Evolutionary conservation across 2,888 invertebrate species (phyloP).

Genomic region (Lasioglossum villosulum): DNA sequence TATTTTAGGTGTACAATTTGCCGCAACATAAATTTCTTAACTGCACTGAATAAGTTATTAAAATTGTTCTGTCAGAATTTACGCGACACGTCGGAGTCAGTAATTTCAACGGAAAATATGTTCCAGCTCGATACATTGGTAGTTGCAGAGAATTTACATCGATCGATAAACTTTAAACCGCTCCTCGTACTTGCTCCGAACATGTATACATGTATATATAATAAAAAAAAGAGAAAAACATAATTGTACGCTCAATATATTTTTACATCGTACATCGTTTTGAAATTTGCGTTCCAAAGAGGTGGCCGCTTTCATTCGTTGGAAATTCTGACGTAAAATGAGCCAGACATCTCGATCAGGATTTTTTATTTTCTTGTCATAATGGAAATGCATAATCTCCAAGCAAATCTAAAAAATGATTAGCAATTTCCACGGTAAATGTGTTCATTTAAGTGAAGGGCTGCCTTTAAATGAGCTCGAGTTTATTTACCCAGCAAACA

Average conservation of each 20-base stretch:
- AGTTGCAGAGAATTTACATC: background rate
- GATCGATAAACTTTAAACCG: background rate
- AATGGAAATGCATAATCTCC: background rate
- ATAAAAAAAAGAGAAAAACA: background rate
- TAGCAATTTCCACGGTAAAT: conserved; percentile 11
- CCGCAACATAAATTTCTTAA: background rate
- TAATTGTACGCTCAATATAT: background rate
- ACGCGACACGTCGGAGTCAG: background rate
- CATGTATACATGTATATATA: no score
- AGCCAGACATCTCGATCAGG: background rate
- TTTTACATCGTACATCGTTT: background rate
- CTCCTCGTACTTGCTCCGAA: background rate
- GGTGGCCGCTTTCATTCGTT: background rate
- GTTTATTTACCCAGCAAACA: conserved; percentile 19
- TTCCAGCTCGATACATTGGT: background rate
- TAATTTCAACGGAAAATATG: background rate
- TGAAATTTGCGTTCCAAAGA: background rate
- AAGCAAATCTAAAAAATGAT: conserved; percentile 4
- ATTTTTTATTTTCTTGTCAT: background rate
- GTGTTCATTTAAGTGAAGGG: background rate
- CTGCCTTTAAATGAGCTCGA: conserved; percentile 16
- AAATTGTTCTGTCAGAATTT: background rate
- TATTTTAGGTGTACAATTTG: background rate
- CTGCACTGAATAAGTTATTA: background rate
- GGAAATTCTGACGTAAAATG: background rate